phyloP scores from a whole-genome alignment of 2,888 invertebrate genomes.

The Minunthozetes semirufus region DNA sequence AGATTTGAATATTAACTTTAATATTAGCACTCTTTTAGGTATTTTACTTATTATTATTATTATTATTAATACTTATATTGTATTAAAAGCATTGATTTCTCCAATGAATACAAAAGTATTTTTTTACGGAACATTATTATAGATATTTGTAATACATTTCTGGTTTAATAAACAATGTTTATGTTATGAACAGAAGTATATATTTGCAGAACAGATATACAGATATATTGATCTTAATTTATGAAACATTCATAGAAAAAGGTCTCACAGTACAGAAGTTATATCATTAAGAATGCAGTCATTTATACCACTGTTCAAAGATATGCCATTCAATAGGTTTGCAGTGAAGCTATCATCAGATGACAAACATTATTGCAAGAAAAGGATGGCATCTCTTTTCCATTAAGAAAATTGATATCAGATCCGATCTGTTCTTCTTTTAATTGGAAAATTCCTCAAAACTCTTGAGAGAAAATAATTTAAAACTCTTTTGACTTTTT shows the following conservation, averaged over 20 bases:
- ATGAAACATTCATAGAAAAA: slow-evolving; percentile 18
- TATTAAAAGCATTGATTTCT: background rate
- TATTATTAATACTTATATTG: background rate
- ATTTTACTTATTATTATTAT: background rate
- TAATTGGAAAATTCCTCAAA: slow-evolving; percentile 5
- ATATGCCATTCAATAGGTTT: slow-evolving; percentile 8
- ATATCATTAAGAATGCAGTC: background rate
- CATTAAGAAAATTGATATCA: slow-evolving; percentile 1
- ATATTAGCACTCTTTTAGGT: background rate
- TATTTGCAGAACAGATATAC: too few relatives aligned
- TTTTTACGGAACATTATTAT: background rate
- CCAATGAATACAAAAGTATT: background rate
- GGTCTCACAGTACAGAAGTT: background rate
- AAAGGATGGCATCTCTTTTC: slow-evolving; percentile 5
- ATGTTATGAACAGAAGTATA: background rate
- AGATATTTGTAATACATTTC: background rate
- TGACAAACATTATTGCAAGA: slow-evolving; percentile 5
- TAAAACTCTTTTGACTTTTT: background rate
- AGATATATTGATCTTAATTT: slow-evolving; percentile 19
- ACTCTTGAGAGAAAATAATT: background rate
- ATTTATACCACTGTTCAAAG: background rate
- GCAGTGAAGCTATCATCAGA: background rate
- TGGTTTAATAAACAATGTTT: slow-evolving; percentile 7
- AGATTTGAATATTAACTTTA: background rate
- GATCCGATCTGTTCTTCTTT: background rate